These are phyloP conservation scores for Cosmia pyralina DNA, from an alignment of 2,888 invertebrate species.

Conservation along the genomic window DNA sequence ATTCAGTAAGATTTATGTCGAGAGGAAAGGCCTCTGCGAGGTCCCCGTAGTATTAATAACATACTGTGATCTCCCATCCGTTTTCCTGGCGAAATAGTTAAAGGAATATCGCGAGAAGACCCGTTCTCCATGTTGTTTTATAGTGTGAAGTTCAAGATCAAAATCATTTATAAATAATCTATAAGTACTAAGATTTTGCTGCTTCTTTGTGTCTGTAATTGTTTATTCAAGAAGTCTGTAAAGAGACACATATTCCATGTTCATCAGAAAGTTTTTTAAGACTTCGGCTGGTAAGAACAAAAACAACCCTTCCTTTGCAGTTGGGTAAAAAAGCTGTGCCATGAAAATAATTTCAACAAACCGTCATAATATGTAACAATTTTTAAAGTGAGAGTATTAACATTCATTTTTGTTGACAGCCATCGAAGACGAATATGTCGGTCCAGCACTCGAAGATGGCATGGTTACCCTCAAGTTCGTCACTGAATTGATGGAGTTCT, in stretches of 20 bases:
- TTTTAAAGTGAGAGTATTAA: neutral
- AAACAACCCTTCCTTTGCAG: no score
- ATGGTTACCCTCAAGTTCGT: slow-evolving; percentile 97
- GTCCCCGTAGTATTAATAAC: neutral
- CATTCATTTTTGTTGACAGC: slow-evolving; percentile 88
- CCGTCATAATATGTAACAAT: neutral
- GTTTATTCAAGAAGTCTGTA: slow-evolving; percentile 8
- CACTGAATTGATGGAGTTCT: slow-evolving; percentile 96
- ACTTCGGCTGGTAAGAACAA: neutral
- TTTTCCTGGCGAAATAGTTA: neutral
- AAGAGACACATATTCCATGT: slow-evolving; percentile 1
- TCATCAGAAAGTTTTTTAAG: slow-evolving; percentile 2
- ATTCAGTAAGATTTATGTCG: neutral
- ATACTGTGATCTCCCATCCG: neutral
- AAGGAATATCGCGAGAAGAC: no score
- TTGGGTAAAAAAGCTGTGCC: neutral
- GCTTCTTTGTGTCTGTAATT: neutral
- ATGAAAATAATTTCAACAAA: neutral
- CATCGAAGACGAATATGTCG: slow-evolving; percentile 98
- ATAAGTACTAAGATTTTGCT: neutral
- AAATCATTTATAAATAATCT: neutral
- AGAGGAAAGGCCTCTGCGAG: neutral
- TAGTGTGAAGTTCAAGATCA: neutral
- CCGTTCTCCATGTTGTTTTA: no score
- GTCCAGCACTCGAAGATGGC: slow-evolving; percentile 96